Base-by-base conservation (phyloP, 2,113 vertebrate genomes). In the Oryctolagus cuniculus region DNA sequence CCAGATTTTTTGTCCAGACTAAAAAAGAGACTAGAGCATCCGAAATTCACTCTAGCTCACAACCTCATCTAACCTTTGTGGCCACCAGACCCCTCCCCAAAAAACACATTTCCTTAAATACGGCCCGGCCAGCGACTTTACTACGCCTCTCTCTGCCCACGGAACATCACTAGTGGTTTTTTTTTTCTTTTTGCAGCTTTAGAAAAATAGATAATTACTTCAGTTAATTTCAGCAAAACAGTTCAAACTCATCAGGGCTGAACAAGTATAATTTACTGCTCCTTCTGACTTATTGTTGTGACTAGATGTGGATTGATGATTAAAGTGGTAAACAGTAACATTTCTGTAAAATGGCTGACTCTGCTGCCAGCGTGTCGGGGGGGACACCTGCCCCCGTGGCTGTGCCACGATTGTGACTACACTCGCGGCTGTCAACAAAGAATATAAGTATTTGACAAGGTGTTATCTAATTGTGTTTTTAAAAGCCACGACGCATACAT, bases 391-490 rank as follows among this genome's bases (percentile, higher is more conserved):
- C 98, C 98, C 98, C 98, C 96, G 96, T 98, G 98, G 98, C 98
- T 97, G 96, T 93, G 98, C 98, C 91, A 96, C 97, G 98, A 98
- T 97, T 98, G 98, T 98, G 98, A 98, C 98, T 98, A 97, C 94
- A 97, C 97, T 97, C 98, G 70, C 95, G 98, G 98, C 98, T 99
- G 99, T 99, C 99, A 99, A 98, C 98, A 98, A 97, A 98, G 98
- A 98, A 98, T 98, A 97, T 98, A 98, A 98, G 98, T 96, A 98
- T 98, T 98, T 99, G 99, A 99, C 99, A 99, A 99, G 99, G 99
- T 99, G 99, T 99, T 99, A 99, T 99, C 99, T 99, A 98, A 99
- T 99, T 99, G 98, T 99, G 98, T 98, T 99, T 99, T 99, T 98
- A 98, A 99, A 99, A 98, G 98, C 98, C 98, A 98, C 97, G 98